Conservation (phyloP, 2,113 vertebrate genomes). For the Sorex araneus region DNA sequence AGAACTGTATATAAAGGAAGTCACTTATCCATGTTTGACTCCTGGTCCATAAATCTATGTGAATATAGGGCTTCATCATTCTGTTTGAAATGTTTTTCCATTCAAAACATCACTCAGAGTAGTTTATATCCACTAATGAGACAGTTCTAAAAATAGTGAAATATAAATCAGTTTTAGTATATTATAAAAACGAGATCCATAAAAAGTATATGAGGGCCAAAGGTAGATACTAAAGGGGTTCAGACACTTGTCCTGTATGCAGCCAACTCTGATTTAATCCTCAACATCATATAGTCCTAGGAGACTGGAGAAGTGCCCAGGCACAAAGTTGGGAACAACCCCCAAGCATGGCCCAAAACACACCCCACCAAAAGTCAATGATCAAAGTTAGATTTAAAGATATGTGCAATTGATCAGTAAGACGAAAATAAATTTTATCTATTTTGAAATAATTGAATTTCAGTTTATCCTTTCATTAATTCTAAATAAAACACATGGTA, state of each 20-base stretch:
- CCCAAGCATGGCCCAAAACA: too few species aligned
- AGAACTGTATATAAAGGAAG: background rate
- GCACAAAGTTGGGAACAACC: too few species aligned
- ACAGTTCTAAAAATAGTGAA: background rate
- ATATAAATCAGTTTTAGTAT: too few species aligned
- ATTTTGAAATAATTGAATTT: slow-evolving; percentile 11
- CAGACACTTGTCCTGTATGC: too few species aligned
- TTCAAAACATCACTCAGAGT: slow-evolving; percentile 27
- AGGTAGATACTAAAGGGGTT: background rate
- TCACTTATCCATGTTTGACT: background rate
- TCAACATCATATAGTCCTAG: too few species aligned
- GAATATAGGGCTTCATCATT: background rate
- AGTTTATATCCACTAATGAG: background rate
- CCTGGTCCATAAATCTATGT: background rate
- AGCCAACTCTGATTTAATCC: too few species aligned
- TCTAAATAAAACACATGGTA: background rate
- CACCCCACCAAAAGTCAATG: background rate
- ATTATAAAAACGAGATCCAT: too few species aligned
- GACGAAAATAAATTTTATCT: background rate
- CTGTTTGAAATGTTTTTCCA: background rate
- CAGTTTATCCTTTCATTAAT: background rate
- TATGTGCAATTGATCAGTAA: background rate
- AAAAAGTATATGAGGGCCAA: background rate
- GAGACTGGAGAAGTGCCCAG: too few species aligned
- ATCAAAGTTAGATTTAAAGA: background rate